Evolutionary conservation across 2,113 vertebrate genomes (phyloP).

Genomic region (Eulemur rufifrons): DNA sequence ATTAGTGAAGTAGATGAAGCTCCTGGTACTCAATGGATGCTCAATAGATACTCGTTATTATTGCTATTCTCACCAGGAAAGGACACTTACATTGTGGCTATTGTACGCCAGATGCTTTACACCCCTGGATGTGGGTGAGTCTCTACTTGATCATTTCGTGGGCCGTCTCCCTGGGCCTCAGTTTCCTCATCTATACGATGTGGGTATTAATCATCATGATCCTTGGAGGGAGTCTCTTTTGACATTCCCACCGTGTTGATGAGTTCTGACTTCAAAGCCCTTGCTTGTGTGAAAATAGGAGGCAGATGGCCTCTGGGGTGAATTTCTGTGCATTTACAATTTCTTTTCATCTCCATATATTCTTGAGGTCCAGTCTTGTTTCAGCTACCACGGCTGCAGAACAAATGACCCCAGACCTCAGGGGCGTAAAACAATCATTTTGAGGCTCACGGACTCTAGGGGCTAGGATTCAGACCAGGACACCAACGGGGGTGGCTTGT

Average conservation of each 20-base stretch:
- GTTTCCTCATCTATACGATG: background rate
- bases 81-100: accelerated
- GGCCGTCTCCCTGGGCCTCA: background rate
- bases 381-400: background rate
- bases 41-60: accelerated
- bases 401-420: background rate
- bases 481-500: background rate
- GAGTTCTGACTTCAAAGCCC: background rate
- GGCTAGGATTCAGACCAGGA: background rate
- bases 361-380: background rate
- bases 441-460: background rate
- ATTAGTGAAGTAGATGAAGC: accelerated
- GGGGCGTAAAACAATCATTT: background rate
- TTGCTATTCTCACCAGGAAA: background rate
- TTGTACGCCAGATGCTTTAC: accelerated
- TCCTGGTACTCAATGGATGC: background rate
- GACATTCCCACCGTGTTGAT: accelerated
- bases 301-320: accelerated
- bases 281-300: background rate
- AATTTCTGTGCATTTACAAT: background rate
- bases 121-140: background rate
- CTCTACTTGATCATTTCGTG: background rate
- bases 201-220: background rate
- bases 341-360: background rate
- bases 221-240: background rate